A percentile compares a stretch with the other conserved stretches of the same genome.
Conservation (phyloP, 2,888 invertebrate species). For the Aspidapion aeneum region DNA sequence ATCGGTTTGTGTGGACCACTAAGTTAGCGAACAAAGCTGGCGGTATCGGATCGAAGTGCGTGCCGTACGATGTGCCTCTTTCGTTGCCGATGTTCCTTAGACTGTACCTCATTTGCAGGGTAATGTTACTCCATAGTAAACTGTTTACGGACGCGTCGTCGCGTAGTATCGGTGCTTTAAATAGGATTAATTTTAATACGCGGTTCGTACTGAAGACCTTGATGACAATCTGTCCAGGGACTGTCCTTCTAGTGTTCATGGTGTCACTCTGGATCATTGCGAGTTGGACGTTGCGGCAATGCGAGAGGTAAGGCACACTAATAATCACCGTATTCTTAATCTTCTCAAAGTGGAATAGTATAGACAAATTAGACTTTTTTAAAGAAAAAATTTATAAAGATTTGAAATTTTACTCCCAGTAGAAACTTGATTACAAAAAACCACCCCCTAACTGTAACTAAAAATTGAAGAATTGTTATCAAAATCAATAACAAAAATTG, state of each 20-base stretch:
- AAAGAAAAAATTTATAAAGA: too few species aligned
- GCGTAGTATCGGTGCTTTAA: constrained; percentile 94
- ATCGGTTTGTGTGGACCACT: constrained; percentile 95
- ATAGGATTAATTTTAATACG: constrained; percentile 98
- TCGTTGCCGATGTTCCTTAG: constrained; percentile 99
- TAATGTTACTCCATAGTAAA: constrained; percentile 99
- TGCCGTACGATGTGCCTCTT: constrained; percentile 94
- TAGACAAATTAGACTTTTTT: too few species aligned
- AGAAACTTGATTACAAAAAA: too few species aligned
- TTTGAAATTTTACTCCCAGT: too few species aligned
- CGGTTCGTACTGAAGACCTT: constrained; percentile 87
- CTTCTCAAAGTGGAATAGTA: too few species aligned
- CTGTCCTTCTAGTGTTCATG: constrained; percentile 97
- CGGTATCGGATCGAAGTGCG: constrained; percentile 60
- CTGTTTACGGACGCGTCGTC: constrained; percentile 99
- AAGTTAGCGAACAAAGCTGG: constrained; percentile 83
- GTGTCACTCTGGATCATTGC: constrained; percentile 99
- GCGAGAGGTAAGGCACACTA: constrained; percentile 83
- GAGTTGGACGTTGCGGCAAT: constrained; percentile 97
- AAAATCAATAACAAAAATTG: too few species aligned
- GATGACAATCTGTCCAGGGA: constrained; percentile 99
- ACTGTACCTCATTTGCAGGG: constrained; percentile 98
- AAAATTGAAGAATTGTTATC: too few species aligned
- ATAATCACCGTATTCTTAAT: too few species aligned
- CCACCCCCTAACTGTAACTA: too few species aligned